Percentiles rank a stretch among this genome's conserved stretches.
These are phyloP conservation scores for Megalurothrips usitatus DNA, from an alignment of 2,888 invertebrate species.

Conservation along the genomic window DNA sequence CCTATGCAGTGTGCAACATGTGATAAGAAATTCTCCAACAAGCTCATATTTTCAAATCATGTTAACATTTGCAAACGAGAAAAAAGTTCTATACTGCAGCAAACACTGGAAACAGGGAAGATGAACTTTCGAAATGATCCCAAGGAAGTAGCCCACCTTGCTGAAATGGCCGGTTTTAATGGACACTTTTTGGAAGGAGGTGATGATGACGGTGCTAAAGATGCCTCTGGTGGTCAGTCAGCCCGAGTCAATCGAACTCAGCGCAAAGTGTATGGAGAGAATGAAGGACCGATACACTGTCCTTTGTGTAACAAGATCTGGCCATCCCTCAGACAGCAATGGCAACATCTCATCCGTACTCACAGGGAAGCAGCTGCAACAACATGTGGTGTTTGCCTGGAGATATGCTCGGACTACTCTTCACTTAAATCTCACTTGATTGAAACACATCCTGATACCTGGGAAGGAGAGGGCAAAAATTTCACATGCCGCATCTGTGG, in stretches of 20 bases:
- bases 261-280: slow-evolving; percentile 39
- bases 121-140: not conserved
- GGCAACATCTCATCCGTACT: slow-evolving; percentile 57
- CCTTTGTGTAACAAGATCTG: slow-evolving; percentile 58
- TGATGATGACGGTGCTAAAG: slow-evolving; percentile 2
- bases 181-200: slow-evolving; percentile 10
- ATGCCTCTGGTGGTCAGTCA: slow-evolving; percentile 14
- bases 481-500: slow-evolving; percentile 55
- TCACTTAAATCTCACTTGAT: slow-evolving; percentile 50
- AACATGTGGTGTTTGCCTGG: slow-evolving; percentile 56
- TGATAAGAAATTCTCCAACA: slow-evolving; percentile 33
- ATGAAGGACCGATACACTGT: slow-evolving; percentile 48
- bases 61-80: slow-evolving; percentile 30
- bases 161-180: slow-evolving; percentile 2
- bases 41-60: slow-evolving; percentile 33
- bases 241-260: slow-evolving; percentile 37
- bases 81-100: not conserved
- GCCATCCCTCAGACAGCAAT: slow-evolving; percentile 58
- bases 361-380: slow-evolving; percentile 55
- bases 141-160: not conserved
- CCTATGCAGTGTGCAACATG: slow-evolving; percentile 30
- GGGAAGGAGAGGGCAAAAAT: slow-evolving; percentile 54
- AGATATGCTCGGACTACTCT: slow-evolving; percentile 52
- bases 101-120: not conserved
- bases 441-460: slow-evolving; percentile 49